These are phyloP conservation scores for Watsonalla cultraria DNA, from an alignment of 2,888 invertebrate genomes.

Conservation along the genomic window DNA sequence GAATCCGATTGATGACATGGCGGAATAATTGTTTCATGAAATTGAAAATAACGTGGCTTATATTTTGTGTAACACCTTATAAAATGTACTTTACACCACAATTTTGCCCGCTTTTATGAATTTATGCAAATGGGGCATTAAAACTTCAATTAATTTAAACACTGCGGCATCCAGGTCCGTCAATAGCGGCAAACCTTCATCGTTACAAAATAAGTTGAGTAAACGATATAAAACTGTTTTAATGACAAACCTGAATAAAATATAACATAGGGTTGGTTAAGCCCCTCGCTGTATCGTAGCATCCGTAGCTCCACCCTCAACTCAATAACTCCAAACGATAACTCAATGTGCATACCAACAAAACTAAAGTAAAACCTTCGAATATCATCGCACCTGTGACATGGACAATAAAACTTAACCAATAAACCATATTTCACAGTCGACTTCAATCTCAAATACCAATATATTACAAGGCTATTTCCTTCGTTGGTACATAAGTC, in stretches of 20 bases:
- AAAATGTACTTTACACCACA: constrained; percentile 30
- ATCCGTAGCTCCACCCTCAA: background rate
- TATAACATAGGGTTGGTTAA: background rate
- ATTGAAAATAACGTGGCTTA: constrained; percentile 72
- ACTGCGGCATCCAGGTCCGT: background rate
- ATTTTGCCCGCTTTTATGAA: constrained; percentile 12
- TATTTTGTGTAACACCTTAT: constrained; percentile 62
- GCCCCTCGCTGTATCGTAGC: background rate
- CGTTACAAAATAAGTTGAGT: background rate
- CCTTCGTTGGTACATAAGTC: constrained; percentile 58
- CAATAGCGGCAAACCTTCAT: background rate
- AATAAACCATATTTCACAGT: constrained; percentile 74
- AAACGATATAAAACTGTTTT: too few species aligned
- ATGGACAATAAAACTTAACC: constrained; percentile 75
- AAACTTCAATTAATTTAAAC: background rate
- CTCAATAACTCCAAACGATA: constrained; percentile 14
- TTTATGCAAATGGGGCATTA: background rate
- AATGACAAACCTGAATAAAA: background rate
- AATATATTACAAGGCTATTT: constrained; percentile 71
- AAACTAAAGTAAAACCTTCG: constrained; percentile 50
- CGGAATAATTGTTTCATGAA: constrained; percentile 78
- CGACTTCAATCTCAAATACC: constrained; percentile 71
- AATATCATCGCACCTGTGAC: constrained; percentile 66
- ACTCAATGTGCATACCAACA: constrained; percentile 32
- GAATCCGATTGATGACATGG: constrained; percentile 78